Evolutionary conservation across 2,113 vertebrate species (phyloP), one percentile per base, ranked within the genome.

Genomic region (Mola mola): DNA sequence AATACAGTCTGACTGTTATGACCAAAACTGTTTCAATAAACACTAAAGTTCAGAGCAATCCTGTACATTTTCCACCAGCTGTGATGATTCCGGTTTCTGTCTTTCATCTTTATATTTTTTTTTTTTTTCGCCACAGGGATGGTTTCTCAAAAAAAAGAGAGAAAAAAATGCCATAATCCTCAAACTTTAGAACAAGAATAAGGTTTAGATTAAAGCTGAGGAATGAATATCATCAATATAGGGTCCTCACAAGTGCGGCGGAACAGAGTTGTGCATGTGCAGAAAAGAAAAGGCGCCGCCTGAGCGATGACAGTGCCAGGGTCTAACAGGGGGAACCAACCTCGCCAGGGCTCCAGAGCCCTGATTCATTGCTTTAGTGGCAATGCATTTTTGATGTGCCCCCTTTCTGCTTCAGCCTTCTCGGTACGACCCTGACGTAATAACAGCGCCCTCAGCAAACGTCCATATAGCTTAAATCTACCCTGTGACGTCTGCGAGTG

Each of bases 371-470:
- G 83, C 78, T 78, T 82, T 77, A 78, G 79, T 48, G 37, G 38
- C 81, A 60, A 88, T 85, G 74, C 82, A 89, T 89, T 87, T 89
- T 87, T 89, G 85, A 89, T 87, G 84, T 38, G 50, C 17, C 58
- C 73, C 40, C 53, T 61, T 81, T 75, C 74, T 72, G 56, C 76
- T 72, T 70, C 62, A 43, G 46, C 74, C n/a, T 77, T 74, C 72
- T 50, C 64, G 13, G 24, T 25, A 29, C 34, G 29, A 71, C 66
- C 71, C 81, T 63, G 79, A 67, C 34, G 75, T 75, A 58, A 78
- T 58, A 66, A 80, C 73, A 75, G 78, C 79, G 73, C 79, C 83
- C 70, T 75, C 81, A 77, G 81, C 79, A 63, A 58, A 38, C 56
- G 13, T 59, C 63, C 60, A 66, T 78, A 69, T 40, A 72, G 64